These are phyloP conservation scores for Limnothrissa miodon DNA, from an alignment of 2,113 vertebrate species.

Conservation along the genomic window DNA sequence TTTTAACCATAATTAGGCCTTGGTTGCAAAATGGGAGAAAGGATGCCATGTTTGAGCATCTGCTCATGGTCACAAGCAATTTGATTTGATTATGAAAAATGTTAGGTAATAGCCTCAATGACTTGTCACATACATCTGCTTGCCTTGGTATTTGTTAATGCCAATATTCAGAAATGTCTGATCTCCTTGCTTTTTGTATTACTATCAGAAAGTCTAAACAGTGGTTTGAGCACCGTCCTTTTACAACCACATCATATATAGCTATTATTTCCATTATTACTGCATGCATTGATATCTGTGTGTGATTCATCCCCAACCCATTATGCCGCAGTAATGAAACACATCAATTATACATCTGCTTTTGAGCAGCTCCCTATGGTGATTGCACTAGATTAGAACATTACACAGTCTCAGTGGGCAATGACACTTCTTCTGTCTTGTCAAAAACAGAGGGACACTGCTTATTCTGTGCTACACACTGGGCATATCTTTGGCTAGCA, in stretches of 20 bases:
- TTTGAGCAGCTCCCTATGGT: constrained; percentile 3
- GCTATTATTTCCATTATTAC: constrained; percentile 5
- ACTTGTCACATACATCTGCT: background rate
- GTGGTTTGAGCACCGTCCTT: background rate
- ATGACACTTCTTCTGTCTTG: background rate
- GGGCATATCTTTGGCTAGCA: background rate
- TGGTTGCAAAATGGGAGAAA: background rate
- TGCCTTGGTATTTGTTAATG: background rate
- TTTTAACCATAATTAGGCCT: background rate
- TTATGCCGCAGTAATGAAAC: background rate
- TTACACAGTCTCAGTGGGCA: constrained; percentile 10
- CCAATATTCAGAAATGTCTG: background rate
- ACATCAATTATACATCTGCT: constrained; percentile 11
- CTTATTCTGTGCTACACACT: background rate
- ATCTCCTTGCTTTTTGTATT: background rate
- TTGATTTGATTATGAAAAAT: background rate
- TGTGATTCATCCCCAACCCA: constrained; percentile 7
- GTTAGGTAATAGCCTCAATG: background rate
- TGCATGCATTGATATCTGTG: background rate
- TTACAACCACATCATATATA: background rate
- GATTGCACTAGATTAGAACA: background rate
- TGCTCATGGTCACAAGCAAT: background rate
- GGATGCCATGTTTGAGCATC: background rate
- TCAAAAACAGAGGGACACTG: background rate
- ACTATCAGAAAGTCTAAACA: background rate